Conservation (phyloP, 2,797 vertebrate species). For the Eleutherodactylus coqui region DNA sequence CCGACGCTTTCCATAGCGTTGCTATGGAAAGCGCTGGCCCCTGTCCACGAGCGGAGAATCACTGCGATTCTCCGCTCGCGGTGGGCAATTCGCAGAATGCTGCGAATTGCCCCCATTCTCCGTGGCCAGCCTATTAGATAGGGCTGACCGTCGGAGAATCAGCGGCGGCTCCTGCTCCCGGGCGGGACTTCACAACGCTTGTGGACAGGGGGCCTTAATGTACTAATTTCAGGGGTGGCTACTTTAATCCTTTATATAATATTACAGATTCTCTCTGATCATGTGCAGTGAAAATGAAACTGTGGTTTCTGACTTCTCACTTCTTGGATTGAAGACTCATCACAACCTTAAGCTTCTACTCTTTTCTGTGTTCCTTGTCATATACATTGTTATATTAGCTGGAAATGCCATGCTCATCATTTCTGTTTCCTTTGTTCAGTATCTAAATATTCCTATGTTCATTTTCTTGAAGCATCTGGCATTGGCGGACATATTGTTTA, state of each 20-base stretch:
- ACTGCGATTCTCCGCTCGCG: too few relatives aligned
- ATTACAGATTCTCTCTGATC: neutral
- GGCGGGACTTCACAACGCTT: too few relatives aligned
- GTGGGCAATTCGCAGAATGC: too few relatives aligned
- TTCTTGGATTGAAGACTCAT: constrained; percentile 8
- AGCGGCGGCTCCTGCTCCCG: too few relatives aligned
- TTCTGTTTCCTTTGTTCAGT: neutral
- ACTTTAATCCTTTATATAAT: neutral
- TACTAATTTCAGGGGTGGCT: neutral
- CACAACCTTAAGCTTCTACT: neutral
- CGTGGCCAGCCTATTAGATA: too few relatives aligned
- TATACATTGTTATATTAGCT: constrained; percentile 23
- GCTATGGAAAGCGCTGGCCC: too few relatives aligned
- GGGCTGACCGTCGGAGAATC: too few relatives aligned
- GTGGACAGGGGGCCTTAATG: too few relatives aligned
- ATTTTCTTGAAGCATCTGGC: constrained; percentile 38
- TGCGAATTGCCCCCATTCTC: too few relatives aligned
- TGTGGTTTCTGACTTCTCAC: neutral
- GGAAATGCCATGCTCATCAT: constrained; percentile 35
- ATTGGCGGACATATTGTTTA: constrained; percentile 38
- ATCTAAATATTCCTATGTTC: constrained; percentile 39
- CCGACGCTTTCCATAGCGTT: too few relatives aligned
- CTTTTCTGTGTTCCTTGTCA: neutral
- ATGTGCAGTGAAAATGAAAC: constrained; percentile 40
- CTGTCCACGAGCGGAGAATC: too few relatives aligned